Evolutionary conservation across 1,140 invertebrate species (phyloP).

Genomic region (fruit fly (Drosophila melanogaster)): DNA sequence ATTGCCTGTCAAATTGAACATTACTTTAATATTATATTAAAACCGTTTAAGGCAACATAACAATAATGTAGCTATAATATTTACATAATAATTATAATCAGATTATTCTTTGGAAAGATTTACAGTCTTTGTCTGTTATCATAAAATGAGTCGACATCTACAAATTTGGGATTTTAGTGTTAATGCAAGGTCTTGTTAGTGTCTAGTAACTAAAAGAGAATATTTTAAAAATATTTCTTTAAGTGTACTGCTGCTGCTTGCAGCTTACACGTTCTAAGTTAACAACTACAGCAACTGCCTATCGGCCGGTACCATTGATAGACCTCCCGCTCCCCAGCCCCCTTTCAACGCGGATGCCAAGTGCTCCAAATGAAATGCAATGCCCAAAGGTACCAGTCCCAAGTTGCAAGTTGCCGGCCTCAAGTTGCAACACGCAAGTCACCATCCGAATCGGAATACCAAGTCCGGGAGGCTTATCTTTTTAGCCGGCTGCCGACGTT

Average conservation of each 20-base stretch:
- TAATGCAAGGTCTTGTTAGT: too few relatives aligned
- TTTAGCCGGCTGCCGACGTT: constrained; percentile 45
- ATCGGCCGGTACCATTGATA: constrained; percentile 77
- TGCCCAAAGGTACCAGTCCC: constrained; percentile 22
- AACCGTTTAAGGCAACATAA: too few relatives aligned
- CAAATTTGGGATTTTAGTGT: too few relatives aligned
- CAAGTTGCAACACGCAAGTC: constrained; percentile 10
- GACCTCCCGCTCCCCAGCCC: constrained; percentile 22
- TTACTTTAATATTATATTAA: background rate
- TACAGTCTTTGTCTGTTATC: too few relatives aligned
- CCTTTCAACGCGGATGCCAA: constrained; percentile 63
- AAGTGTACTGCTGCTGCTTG: constrained; percentile 11
- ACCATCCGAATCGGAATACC: too few relatives aligned
- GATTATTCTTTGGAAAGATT: too few relatives aligned
- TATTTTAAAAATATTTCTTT: background rate
- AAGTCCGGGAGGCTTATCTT: constrained; percentile 45
- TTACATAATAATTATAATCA: too few relatives aligned
- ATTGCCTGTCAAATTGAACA: background rate
- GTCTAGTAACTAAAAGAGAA: too few relatives aligned
- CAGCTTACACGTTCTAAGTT: constrained; percentile 73
- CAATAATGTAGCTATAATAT: too few relatives aligned
- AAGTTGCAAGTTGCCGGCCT: background rate
- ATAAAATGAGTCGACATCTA: too few relatives aligned
- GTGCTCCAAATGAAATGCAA: constrained; percentile 75
- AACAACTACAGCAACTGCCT: constrained; percentile 71